These are phyloP conservation scores for Escarpia spicata DNA, from an alignment of 2,888 invertebrate species.

Conservation along the genomic window DNA sequence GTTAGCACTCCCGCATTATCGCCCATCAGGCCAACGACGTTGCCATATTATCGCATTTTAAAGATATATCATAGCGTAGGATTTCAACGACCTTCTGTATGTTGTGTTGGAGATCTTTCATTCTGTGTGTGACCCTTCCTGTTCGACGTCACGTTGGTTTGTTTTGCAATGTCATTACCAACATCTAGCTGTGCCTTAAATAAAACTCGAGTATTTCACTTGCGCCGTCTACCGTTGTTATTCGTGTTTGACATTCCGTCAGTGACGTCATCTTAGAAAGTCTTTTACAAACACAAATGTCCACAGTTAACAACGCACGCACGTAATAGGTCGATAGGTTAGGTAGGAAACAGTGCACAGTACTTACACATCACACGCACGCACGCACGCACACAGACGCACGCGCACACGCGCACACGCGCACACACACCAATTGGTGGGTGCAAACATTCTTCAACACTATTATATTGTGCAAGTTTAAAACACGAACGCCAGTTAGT, in stretches of 20 bases:
- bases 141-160: background rate
- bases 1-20: background rate
- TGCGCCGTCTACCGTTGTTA: background rate
- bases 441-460: too few species aligned
- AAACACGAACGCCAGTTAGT: too few species aligned
- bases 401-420: background rate
- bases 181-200: constrained; percentile 9
- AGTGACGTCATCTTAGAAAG: background rate
- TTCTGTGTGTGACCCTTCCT: background rate
- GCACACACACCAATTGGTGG: background rate
- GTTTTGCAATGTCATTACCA: background rate
- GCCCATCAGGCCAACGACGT: background rate
- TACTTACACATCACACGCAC: too few species aligned
- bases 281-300: background rate
- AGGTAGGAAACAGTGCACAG: too few species aligned
- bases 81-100: background rate
- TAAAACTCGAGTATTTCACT: constrained; percentile 16
- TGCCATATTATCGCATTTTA: background rate
- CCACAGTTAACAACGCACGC: background rate
- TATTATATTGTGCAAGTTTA: too few species aligned
- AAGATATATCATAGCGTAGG: background rate
- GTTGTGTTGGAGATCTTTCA: background rate
- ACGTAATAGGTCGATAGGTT: background rate
- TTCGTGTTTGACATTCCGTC: background rate
- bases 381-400: too few species aligned